These are phyloP conservation scores for Listrodromus nycthemerus DNA, from an alignment of 2,888 invertebrate species.

Conservation along the genomic window DNA sequence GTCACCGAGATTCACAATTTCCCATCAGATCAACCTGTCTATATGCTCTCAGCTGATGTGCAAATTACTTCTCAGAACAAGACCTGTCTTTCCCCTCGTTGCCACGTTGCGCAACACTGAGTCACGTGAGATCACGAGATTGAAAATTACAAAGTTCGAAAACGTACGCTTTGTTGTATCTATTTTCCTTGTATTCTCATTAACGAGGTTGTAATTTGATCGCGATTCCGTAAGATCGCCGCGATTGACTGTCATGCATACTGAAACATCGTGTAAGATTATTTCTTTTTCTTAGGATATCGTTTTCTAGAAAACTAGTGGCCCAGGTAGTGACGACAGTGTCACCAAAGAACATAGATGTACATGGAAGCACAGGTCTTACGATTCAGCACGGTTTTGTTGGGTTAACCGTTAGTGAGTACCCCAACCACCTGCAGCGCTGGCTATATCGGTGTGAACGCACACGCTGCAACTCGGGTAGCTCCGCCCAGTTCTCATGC, in stretches of 20 bases:
- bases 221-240: constrained; percentile 5
- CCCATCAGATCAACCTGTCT: background rate
- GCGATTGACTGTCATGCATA: constrained; percentile 26
- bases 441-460: too few species aligned
- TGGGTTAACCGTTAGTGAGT: too few species aligned
- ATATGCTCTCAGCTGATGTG: constrained; percentile 16
- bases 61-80: constrained; percentile 57
- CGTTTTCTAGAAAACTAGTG: background rate
- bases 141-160: constrained; percentile 27
- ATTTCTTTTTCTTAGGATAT: background rate
- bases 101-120: constrained; percentile 50
- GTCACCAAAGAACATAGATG: too few species aligned
- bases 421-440: too few species aligned
- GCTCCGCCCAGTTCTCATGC: too few species aligned
- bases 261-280: constrained; percentile 25
- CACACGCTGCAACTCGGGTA: too few species aligned
- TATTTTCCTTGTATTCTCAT: background rate
- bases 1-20: constrained; percentile 28
- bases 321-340: too few species aligned
- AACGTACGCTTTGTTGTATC: constrained; percentile 1
- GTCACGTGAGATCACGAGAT: constrained; percentile 48
- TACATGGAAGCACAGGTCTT: too few species aligned
- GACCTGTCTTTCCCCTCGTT: constrained; percentile 19
- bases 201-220: constrained; percentile 5
- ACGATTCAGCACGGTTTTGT: too few species aligned